These are phyloP conservation scores for Drosophila paulistorum DNA, from an alignment of 1,140 invertebrate species.

Conservation along the genomic window DNA sequence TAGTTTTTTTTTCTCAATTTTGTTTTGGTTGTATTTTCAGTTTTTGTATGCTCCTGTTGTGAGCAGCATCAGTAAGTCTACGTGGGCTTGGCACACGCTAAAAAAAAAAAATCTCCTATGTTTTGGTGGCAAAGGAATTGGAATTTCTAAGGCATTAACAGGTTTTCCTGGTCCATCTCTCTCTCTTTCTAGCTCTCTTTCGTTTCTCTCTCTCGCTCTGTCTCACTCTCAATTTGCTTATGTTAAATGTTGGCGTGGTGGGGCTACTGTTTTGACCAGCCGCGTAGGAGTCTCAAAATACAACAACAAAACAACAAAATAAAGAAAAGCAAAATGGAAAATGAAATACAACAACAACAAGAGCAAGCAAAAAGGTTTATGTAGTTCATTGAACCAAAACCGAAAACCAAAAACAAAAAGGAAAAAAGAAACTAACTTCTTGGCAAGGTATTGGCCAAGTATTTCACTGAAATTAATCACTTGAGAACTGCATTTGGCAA, in stretches of 20 bases:
- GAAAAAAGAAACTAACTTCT: conserved; percentile 4
- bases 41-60: conserved; percentile 59
- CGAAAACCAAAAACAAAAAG: background rate
- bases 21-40: conserved; percentile 9
- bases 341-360: conserved; percentile 1
- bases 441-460: background rate
- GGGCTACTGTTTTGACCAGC: conserved; percentile 21
- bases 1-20: conserved; percentile 16
- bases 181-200: background rate
- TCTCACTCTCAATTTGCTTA: conserved; percentile 21
- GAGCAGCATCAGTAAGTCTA: conserved; percentile 32
- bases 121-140: conserved; percentile 30
- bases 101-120: conserved; percentile 30
- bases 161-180: conserved; percentile 33
- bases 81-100: conserved; percentile 75
- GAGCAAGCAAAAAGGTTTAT: conserved; percentile 5
- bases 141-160: conserved; percentile 54
- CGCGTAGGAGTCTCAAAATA: conserved; percentile 45
- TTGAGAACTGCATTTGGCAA: conserved; percentile 37
- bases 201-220: background rate
- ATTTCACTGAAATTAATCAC: conserved; percentile 35
- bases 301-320: conserved; percentile 25
- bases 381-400: conserved; percentile 67
- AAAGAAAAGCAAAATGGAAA: conserved; percentile 14
- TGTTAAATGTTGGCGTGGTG: conserved; percentile 21